These are phyloP conservation scores for Siniperca scherzeri DNA, from an alignment of 2,797 vertebrate species.

Conservation along the genomic window DNA sequence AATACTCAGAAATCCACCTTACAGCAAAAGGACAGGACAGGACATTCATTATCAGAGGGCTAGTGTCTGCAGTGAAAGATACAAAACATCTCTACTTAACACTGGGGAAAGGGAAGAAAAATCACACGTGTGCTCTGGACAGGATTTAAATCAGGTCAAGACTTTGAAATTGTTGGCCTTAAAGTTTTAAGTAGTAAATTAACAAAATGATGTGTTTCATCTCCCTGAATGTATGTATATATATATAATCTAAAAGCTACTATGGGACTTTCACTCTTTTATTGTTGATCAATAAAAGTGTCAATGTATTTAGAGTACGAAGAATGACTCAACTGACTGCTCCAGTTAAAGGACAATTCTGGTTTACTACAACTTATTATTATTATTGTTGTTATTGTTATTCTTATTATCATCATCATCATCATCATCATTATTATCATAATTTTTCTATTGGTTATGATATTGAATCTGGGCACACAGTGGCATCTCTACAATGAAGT, in stretches of 20 bases:
- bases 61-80: conserved; percentile 3
- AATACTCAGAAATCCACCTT: background rate
- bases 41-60: conserved; percentile 13
- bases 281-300: no score
- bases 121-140: background rate
- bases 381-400: no score
- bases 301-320: background rate
- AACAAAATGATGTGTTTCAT: background rate
- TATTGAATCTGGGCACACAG: background rate
- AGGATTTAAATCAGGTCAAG: background rate
- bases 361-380: background rate
- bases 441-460: background rate
- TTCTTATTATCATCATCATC: no score
- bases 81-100: conserved; percentile 20
- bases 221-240: no score
- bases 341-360: no score
- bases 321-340: background rate
- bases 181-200: background rate
- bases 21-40: conserved; percentile 6
- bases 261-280: no score
- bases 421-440: no score
- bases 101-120: background rate
- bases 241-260: no score
- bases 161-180: background rate
- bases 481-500: background rate